Percentiles rank a stretch among this genome's conserved stretches.
Conservation (phyloP, 2,113 vertebrate genomes). For the Microtus ochrogaster region DNA sequence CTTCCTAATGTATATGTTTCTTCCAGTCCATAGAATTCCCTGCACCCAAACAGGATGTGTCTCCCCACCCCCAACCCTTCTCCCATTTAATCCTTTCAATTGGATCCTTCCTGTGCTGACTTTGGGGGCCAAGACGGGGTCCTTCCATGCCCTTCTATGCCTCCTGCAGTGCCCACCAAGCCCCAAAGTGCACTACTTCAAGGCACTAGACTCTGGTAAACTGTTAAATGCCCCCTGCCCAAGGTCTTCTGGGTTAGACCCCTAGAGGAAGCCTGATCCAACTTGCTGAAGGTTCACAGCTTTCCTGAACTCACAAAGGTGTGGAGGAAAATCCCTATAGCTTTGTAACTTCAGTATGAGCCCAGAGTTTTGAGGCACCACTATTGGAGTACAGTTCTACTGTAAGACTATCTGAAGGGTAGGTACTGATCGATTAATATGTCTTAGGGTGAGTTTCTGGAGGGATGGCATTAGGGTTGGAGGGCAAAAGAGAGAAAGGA, state of each 20-base stretch:
- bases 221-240: no score
- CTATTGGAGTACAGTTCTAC: no score
- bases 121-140: no score
- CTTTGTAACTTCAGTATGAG: background rate
- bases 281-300: background rate
- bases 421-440: background rate
- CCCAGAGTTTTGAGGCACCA: background rate
- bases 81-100: background rate
- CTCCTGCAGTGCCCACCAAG: background rate
- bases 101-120: background rate
- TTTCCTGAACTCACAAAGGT: background rate
- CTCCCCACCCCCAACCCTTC: background rate
- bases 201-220: background rate
- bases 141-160: no score
- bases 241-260: background rate
- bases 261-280: background rate
- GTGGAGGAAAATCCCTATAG: background rate
- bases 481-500: background rate
- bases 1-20: background rate
- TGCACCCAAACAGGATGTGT: no score
- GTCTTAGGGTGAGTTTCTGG: background rate
- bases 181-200: accelerated
- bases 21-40: background rate
- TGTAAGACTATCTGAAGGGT: background rate
- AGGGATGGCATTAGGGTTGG: background rate